phyloP scores from a whole-genome alignment of 2,888 invertebrate species.

The Lepidochrysops patricia region DNA sequence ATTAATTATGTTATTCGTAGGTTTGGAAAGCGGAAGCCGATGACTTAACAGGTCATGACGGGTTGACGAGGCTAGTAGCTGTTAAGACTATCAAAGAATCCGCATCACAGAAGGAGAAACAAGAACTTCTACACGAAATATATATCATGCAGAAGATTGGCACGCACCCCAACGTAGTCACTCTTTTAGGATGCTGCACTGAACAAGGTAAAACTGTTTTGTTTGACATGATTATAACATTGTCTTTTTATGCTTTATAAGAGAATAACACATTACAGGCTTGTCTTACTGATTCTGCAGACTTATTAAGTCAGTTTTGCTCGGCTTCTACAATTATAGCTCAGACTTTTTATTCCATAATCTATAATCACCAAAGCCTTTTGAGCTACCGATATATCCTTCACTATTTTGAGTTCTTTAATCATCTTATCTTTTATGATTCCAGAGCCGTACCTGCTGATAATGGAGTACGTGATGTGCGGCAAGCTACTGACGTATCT shows the following conservation, averaged over 20 bases:
- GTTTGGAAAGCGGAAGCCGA: constrained; percentile 92
- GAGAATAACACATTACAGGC: too few relatives aligned
- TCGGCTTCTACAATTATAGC: too few relatives aligned
- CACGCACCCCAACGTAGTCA: constrained; percentile 88
- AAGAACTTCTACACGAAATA: constrained; percentile 81
- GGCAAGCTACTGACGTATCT: constrained; percentile 86
- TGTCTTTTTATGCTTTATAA: too few relatives aligned
- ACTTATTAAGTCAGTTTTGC: too few relatives aligned
- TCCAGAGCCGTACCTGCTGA: constrained; percentile 87
- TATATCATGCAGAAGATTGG: constrained; percentile 89
- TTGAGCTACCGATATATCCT: too few relatives aligned
- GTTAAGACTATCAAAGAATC: constrained; percentile 88
- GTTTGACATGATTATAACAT: background rate
- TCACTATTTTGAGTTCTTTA: background rate
- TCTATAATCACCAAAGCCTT: too few relatives aligned
- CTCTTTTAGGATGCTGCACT: constrained; percentile 86
- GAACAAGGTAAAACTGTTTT: constrained; percentile 78
- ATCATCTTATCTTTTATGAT: constrained; percentile 24
- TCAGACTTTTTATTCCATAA: too few relatives aligned
- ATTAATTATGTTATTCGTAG: constrained; percentile 37
- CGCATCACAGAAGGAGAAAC: constrained; percentile 84
- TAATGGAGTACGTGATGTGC: constrained; percentile 91
- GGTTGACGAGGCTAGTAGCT: constrained; percentile 86
- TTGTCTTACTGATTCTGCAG: too few relatives aligned
- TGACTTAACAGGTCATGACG: constrained; percentile 83